Evolutionary conservation across 2,113 vertebrate genomes (phyloP).

Genomic region (Tichodroma muraria): DNA sequence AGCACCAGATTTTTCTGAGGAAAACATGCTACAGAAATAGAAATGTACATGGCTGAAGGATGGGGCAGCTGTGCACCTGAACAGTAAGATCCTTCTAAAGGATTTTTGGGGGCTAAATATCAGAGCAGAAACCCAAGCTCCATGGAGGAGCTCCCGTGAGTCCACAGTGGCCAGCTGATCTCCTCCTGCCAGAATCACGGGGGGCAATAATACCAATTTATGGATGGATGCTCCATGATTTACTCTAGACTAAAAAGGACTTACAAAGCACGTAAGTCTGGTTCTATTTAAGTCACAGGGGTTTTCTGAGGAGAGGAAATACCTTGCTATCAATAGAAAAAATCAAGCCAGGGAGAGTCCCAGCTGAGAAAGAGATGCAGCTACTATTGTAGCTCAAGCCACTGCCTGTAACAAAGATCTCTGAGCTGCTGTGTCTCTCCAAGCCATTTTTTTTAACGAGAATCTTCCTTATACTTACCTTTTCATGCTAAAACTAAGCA

Average conservation of each 20-base stretch:
- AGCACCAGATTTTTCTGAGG: fast-evolving
- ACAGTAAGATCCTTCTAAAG: neutral
- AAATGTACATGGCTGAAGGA: neutral
- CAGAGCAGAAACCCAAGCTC: neutral
- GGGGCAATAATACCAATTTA: neutral
- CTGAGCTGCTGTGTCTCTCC: neutral
- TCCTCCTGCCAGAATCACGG: neutral
- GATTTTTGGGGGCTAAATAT: neutral
- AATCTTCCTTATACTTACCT: neutral
- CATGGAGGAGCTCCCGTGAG: neutral
- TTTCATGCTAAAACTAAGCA: neutral
- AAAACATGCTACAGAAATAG: neutral
- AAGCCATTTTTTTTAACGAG: neutral
- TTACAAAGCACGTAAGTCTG: neutral
- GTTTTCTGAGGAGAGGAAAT: neutral
- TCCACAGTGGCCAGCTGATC: neutral
- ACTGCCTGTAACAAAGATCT: neutral
- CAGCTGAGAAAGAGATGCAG: neutral
- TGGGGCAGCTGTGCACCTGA: neutral
- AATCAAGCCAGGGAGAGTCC: neutral
- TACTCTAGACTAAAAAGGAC: neutral
- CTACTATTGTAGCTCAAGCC: neutral
- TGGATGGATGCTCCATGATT: neutral
- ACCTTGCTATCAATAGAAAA: neutral
- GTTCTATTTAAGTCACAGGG: neutral